A percentile compares a stretch with the other conserved stretches of the same genome.
Conservation (phyloP, 2,797 vertebrate species). For the Lithobates pipiens region DNA sequence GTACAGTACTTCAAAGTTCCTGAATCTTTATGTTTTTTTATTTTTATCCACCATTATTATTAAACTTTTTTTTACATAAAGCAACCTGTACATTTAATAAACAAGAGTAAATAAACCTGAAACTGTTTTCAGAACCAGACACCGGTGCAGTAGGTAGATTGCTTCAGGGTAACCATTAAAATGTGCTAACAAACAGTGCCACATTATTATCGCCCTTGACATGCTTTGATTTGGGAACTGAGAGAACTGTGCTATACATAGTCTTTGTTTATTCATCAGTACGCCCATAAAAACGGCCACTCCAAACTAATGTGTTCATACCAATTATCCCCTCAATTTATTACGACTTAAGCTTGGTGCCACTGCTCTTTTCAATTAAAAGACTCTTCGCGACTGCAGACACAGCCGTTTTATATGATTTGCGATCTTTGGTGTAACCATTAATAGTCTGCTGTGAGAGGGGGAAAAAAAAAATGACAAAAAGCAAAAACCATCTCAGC, state of each 20-base stretch:
- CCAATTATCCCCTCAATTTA: conserved; percentile 57
- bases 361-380: conserved; percentile 54
- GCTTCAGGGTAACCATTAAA: conserved; percentile 41
- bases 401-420: conserved; percentile 40
- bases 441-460: conserved; percentile 24
- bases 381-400: conserved; percentile 34
- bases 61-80: too few species aligned
- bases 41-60: too few species aligned
- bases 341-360: conserved; percentile 40
- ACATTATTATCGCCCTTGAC: conserved; percentile 46
- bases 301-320: conserved; percentile 43
- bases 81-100: too few species aligned
- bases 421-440: conserved; percentile 33
- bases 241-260: conserved; percentile 7
- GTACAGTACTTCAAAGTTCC: too few species aligned
- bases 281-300: conserved; percentile 43
- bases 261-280: conserved; percentile 45
- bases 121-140: neutral
- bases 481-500: conserved; percentile 10
- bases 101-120: too few species aligned
- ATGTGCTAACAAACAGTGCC: conserved; percentile 45
- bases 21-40: too few species aligned
- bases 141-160: conserved; percentile 9
- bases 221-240: conserved; percentile 43
- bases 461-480: conserved; percentile 9